phyloP scores from a whole-genome alignment of 2,888 invertebrate genomes.

The Zelleria hepariella region DNA sequence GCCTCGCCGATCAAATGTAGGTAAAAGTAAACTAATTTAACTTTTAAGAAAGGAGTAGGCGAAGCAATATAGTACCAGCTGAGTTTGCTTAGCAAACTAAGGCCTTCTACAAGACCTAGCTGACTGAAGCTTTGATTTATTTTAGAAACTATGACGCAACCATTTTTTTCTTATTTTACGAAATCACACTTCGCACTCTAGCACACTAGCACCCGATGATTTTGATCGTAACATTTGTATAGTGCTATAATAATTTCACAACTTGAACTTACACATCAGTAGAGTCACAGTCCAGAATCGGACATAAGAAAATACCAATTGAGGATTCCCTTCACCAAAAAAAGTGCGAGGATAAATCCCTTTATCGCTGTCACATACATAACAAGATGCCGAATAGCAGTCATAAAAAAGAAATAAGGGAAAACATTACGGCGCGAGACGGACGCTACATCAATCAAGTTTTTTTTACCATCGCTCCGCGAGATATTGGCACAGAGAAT shows the following conservation, averaged over 20 bases:
- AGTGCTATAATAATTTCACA: too few species aligned
- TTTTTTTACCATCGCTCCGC: conserved; percentile 33
- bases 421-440: conserved; percentile 34
- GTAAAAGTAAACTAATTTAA: not conserved
- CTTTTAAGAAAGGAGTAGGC: not conserved
- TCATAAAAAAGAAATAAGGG: conserved; percentile 9
- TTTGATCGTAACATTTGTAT: too few species aligned
- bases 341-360: not conserved
- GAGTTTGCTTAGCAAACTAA: not conserved
- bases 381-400: conserved; percentile 8
- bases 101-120: too few species aligned
- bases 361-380: not conserved
- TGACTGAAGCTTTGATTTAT: too few species aligned
- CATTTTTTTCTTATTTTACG: too few species aligned
- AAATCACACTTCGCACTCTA: too few species aligned
- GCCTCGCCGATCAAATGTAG: not conserved
- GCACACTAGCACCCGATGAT: too few species aligned
- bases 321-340: not conserved
- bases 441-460: conserved; percentile 58
- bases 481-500: conserved; percentile 37
- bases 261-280: too few species aligned
- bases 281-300: too few species aligned
- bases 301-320: too few species aligned
- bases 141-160: too few species aligned
- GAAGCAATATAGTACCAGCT: not conserved